Base-by-base conservation (phyloP, 1,140 invertebrate genomes). In the Halictus rubicundus region DNA sequence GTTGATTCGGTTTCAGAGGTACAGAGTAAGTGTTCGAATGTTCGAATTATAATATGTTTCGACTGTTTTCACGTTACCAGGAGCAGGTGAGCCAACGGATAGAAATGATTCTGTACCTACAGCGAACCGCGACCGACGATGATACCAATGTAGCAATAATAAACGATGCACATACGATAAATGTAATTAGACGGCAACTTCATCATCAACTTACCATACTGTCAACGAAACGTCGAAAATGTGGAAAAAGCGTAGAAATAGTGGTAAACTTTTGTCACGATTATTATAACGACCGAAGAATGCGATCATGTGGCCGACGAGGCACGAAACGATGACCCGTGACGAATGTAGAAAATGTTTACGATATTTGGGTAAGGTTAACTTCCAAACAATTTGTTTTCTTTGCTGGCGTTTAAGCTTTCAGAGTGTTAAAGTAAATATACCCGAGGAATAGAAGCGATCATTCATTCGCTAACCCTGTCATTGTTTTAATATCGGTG, bases 321-420 rank as follows among this genome's bases (percentile, higher is more conserved):
- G 95, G 80, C 90, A 96, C 75, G 96, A 97, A 63, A 78, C 46
- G 92, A 95, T 97, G 95, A 95, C 95, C 84, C 95, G 95, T 88
- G 97, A 98, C 91, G 97, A 98, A 91, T 98, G 96, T 91, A 96
- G 96, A 91, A 95, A 97, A 91, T 96, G 96, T 93, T 95, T 98
- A 88, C 94, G 97, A 89, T 96, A 95, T 94, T 94, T 98, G 88
- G 96, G 97, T 97, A 95, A 94, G 91, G 90, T 92, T 92, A 92
- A 90, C 89, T 77, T 27, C 27, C 42, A 23, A 68, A 72, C 78
- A 72, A 89, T 83, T 46, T 60, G 68, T 63, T 78, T 82, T 77
- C 25, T 39, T 68, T 54, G 71, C 10, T 68, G 75, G 23, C 59
- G 6, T 37, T 64, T 2, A 60, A 52, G n/a, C 9, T 80, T 61